Evolutionary conservation across 2,888 invertebrate species (phyloP).

Genomic region (Holacanthella duospinosa): DNA sequence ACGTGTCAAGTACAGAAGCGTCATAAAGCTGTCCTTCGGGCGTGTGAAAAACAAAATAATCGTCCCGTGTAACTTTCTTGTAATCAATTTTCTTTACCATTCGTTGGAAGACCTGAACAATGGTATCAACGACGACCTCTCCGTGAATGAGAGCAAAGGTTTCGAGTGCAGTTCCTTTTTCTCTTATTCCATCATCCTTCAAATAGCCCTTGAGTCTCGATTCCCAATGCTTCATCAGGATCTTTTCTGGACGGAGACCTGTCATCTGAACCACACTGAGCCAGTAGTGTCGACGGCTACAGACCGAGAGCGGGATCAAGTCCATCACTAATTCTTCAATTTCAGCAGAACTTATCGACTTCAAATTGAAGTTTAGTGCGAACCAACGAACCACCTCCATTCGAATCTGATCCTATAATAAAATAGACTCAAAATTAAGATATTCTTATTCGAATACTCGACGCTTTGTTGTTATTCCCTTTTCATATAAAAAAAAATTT

Average conservation of each 20-base stretch:
- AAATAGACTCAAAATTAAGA: too few species aligned
- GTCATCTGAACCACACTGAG: background rate
- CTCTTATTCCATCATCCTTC: background rate
- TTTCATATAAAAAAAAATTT: too few species aligned
- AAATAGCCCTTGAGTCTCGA: background rate
- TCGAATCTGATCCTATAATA: too few species aligned
- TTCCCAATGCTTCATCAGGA: background rate
- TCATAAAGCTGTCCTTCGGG: constrained; percentile 86
- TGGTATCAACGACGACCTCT: background rate
- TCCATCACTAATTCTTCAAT: background rate
- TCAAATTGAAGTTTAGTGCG: too few species aligned
- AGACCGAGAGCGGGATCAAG: background rate
- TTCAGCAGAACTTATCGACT: too few species aligned
- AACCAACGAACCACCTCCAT: too few species aligned
- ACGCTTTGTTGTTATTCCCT: too few species aligned
- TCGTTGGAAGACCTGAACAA: background rate
- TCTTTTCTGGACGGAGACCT: background rate
- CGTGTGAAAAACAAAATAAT: constrained; percentile 68
- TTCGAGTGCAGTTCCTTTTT: background rate
- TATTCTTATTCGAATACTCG: too few species aligned
- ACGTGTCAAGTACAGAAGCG: constrained; percentile 53
- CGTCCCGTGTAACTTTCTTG: constrained; percentile 61
- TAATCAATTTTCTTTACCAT: constrained; percentile 57
- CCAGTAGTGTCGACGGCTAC: background rate
- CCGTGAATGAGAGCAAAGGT: background rate